Percentiles rank a stretch among this genome's conserved stretches.
Conservation (phyloP, 2,797 vertebrate species). For the Tachyglossus aculeatus region DNA sequence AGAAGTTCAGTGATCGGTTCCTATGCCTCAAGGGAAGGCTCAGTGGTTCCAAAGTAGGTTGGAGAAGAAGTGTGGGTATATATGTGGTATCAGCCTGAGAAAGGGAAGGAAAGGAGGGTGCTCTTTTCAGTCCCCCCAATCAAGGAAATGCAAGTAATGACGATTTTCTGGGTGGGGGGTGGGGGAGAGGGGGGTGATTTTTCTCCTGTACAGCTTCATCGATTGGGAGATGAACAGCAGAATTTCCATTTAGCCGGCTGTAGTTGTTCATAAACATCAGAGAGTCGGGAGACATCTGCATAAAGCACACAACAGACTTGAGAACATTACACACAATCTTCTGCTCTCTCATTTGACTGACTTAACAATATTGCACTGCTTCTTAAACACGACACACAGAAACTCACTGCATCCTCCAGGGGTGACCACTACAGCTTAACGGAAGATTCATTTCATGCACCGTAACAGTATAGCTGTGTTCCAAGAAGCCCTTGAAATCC, state of each 20-base stretch:
- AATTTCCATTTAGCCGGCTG: slow-evolving; percentile 68
- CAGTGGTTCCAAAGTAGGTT: slow-evolving; percentile 6
- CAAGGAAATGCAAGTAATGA: slow-evolving; percentile 19
- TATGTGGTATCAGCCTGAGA: not conserved
- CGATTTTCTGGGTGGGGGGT: slow-evolving; percentile 53
- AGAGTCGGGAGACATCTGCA: slow-evolving; percentile 71
- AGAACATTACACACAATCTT: not conserved
- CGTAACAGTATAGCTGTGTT: too few species aligned
- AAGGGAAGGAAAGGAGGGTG: not conserved
- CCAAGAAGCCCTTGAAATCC: too few species aligned
- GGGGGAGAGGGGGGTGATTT: slow-evolving; percentile 41
- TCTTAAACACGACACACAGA: too few species aligned
- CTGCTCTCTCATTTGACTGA: not conserved
- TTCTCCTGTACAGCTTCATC: slow-evolving; percentile 65
- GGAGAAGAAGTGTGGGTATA: rapidly evolving
- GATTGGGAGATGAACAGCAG: slow-evolving; percentile 62
- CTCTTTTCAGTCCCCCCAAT: not conserved
- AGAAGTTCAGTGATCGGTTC: slow-evolving; percentile 14
- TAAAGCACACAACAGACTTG: not conserved
- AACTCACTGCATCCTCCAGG: too few species aligned
- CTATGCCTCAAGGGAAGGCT: slow-evolving; percentile 24
- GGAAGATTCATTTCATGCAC: too few species aligned
- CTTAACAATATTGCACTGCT: not conserved
- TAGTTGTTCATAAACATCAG: slow-evolving; percentile 72
- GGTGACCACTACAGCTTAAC: too few species aligned